These are phyloP conservation scores for Drosophila eohydei DNA, from an alignment of 2,888 invertebrate species.

Conservation along the genomic window DNA sequence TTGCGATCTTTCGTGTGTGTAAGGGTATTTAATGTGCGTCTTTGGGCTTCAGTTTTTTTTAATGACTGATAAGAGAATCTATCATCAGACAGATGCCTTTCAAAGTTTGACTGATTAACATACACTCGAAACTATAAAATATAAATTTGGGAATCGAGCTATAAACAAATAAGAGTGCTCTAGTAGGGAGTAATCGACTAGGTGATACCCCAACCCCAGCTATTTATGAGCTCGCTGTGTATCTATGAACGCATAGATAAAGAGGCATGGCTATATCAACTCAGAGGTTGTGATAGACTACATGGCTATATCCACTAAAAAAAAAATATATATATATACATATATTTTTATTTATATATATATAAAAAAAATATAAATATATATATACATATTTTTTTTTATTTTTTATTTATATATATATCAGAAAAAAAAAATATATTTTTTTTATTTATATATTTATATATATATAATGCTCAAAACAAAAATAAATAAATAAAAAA, in stretches of 20 bases:
- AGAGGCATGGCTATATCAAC: too few species aligned
- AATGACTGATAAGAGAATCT: not conserved
- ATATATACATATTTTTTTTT: too few species aligned
- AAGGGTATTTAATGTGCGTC: not conserved
- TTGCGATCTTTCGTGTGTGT: not conserved
- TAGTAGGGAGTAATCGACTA: not conserved
- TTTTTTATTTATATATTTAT: too few species aligned
- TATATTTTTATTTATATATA: too few species aligned
- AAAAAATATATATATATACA: too few species aligned
- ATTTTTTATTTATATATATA: too few species aligned
- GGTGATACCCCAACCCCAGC: not conserved
- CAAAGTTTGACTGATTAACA: not conserved
- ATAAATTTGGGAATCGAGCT: not conserved
- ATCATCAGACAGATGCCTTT: constrained; percentile 8
- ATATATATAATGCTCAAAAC: too few species aligned
- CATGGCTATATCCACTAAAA: too few species aligned
- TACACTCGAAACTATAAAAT: not conserved
- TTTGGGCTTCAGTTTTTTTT: not conserved
- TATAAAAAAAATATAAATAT: too few species aligned
- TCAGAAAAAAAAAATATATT: too few species aligned
- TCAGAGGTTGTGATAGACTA: too few species aligned
- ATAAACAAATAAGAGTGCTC: not conserved
- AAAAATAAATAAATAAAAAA: too few species aligned
- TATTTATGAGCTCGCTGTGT: not conserved
- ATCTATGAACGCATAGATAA: not conserved